These are phyloP conservation scores for Crotalus horridus DNA, from an alignment of 2,113 vertebrate species.

Conservation along the genomic window DNA sequence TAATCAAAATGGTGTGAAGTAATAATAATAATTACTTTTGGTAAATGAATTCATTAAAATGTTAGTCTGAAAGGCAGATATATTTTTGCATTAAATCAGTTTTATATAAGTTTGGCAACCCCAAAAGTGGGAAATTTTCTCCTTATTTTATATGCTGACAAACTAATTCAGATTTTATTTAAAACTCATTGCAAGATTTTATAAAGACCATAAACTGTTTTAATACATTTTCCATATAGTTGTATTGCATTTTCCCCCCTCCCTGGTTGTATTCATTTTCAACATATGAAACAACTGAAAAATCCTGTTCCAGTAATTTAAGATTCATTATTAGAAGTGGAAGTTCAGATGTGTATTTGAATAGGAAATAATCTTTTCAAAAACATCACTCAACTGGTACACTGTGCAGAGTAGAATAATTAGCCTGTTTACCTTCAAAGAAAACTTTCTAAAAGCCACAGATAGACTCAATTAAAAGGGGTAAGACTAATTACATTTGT, in stretches of 20 bases:
- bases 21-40: neutral
- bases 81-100: slow-evolving; percentile 10
- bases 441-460: no score
- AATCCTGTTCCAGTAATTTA: slow-evolving; percentile 53
- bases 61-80: neutral
- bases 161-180: slow-evolving; percentile 50
- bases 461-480: no score
- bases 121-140: slow-evolving; percentile 33
- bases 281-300: slow-evolving; percentile 50
- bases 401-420: slow-evolving; percentile 25
- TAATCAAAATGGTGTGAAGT: slow-evolving; percentile 13
- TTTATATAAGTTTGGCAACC: slow-evolving; percentile 46
- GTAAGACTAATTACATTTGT: no score
- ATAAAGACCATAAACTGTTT: slow-evolving; percentile 43
- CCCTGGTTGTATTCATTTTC: slow-evolving; percentile 44
- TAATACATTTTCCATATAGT: slow-evolving; percentile 44
- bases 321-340: slow-evolving; percentile 46
- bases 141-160: slow-evolving; percentile 46
- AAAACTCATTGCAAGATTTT: slow-evolving; percentile 49
- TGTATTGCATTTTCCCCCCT: slow-evolving; percentile 37
- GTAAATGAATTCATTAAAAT: slow-evolving; percentile 9
- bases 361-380: slow-evolving; percentile 52
- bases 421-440: neutral
- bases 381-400: slow-evolving; percentile 40
- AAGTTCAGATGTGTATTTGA: slow-evolving; percentile 53